Conservation (phyloP, 2,113 vertebrate species). For the Zosterops borbonicus region DNA sequence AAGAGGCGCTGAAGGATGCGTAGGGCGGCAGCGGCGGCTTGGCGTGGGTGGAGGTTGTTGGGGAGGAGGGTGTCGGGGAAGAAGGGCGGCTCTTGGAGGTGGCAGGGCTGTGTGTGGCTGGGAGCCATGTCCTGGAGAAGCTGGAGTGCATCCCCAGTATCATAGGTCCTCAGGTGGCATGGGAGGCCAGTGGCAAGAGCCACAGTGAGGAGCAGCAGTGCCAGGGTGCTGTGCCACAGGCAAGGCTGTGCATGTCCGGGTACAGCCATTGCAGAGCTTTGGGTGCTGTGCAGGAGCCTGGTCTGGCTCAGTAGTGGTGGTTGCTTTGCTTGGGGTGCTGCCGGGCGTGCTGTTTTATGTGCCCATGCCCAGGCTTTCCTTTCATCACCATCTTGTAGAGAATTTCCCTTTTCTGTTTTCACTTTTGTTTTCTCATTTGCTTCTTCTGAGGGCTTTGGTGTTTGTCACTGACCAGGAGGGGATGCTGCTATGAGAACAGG, state of each 20-base stretch:
- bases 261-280: background rate
- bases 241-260: background rate
- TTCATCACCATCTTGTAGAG: background rate
- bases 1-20: background rate
- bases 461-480: background rate
- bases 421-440: background rate
- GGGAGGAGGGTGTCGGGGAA: background rate
- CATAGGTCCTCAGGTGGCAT: background rate
- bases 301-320: background rate
- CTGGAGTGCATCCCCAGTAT: background rate
- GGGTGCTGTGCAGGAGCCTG: background rate
- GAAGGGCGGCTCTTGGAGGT: background rate
- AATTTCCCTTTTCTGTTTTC: conserved; percentile 10
- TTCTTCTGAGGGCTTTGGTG: background rate
- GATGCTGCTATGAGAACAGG: background rate
- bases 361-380: background rate
- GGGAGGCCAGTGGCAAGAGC: background rate
- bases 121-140: background rate
- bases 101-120: background rate
- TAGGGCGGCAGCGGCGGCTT: background rate
- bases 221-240: rapidly evolving
- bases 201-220: background rate
- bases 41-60: background rate
- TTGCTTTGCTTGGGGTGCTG: background rate
- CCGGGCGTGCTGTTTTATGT: rapidly evolving